These are phyloP conservation scores for Anser brachyrhynchus DNA, from an alignment of 2,113 vertebrate species.

Conservation along the genomic window DNA sequence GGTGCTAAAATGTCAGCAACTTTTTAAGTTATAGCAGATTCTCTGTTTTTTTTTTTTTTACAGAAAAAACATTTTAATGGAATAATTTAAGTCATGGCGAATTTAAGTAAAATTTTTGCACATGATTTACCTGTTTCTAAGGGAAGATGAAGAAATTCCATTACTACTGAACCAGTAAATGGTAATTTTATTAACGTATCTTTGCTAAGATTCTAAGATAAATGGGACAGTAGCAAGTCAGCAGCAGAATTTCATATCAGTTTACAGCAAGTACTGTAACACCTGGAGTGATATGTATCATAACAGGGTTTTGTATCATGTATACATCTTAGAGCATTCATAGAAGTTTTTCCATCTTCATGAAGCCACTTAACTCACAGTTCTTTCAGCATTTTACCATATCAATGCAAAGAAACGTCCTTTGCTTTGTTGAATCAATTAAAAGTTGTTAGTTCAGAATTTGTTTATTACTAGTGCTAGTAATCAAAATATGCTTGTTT, in stretches of 20 bases:
- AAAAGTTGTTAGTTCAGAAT: not conserved
- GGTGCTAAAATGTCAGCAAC: not conserved
- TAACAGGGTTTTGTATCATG: not conserved
- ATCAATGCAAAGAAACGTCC: not conserved
- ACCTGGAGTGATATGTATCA: slow-evolving; percentile 19
- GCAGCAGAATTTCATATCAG: not conserved
- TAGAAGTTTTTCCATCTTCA: not conserved
- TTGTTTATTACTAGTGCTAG: not conserved
- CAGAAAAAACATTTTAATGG: not conserved
- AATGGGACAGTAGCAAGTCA: not conserved
- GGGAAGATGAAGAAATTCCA: slow-evolving; percentile 31
- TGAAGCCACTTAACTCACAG: not conserved
- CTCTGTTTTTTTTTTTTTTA: not conserved
- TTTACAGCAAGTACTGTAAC: slow-evolving; percentile 29
- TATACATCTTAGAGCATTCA: not conserved
- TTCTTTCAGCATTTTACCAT: not conserved
- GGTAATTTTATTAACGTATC: slow-evolving; percentile 39
- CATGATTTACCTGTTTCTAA: not conserved
- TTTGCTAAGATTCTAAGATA: slow-evolving; percentile 18
- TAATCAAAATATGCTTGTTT: not conserved
- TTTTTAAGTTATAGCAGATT: not conserved
- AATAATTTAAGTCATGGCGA: not conserved
- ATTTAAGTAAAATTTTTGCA: not conserved
- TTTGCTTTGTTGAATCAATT: not conserved
- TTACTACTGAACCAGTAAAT: not conserved